Evolutionary conservation across 1,140 invertebrate genomes (phyloP).

Genomic region (Lordiphosa mommai): DNA sequence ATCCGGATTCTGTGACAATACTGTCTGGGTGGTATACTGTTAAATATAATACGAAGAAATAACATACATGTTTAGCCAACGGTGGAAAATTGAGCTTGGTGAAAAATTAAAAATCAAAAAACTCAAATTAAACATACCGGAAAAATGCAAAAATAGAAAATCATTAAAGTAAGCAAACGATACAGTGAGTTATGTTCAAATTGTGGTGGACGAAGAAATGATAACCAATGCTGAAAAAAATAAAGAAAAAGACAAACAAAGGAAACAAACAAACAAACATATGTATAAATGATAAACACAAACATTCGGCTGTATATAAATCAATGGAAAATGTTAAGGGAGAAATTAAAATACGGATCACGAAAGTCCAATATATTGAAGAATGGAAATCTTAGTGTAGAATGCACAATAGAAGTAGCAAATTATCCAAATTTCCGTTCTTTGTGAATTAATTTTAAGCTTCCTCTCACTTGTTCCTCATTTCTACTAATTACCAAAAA

Average conservation of each 20-base stretch:
- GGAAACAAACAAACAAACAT: constrained; percentile 28
- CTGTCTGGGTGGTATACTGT: constrained; percentile 92
- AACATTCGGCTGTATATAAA: neutral
- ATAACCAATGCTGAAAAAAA: constrained; percentile 13
- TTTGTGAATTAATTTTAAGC: too few relatives aligned
- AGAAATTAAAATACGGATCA: too few relatives aligned
- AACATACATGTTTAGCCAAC: neutral
- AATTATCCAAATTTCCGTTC: constrained; percentile 14
- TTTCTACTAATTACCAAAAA: too few relatives aligned
- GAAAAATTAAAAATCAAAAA: constrained; percentile 5
- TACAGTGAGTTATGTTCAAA: constrained; percentile 1
- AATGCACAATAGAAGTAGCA: constrained; percentile 28
- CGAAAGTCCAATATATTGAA: too few relatives aligned
- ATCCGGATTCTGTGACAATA: constrained; percentile 97
- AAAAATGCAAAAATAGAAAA: constrained; percentile 6
- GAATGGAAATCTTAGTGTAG: constrained; percentile 8
- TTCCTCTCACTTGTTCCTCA: too few relatives aligned
- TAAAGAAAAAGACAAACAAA: constrained; percentile 12
- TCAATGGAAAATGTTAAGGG: neutral
- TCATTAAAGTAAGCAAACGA: constrained; percentile 7
- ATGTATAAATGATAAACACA: constrained; percentile 9
- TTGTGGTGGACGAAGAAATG: constrained; percentile 24
- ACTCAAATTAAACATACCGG: constrained; percentile 11
- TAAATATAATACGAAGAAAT: constrained; percentile 6
- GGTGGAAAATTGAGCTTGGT: neutral